Evolutionary conservation across 2,113 vertebrate genomes (phyloP), one percentile per base, ranked within the genome.

Genomic region (Montifringilla adamsi): DNA sequence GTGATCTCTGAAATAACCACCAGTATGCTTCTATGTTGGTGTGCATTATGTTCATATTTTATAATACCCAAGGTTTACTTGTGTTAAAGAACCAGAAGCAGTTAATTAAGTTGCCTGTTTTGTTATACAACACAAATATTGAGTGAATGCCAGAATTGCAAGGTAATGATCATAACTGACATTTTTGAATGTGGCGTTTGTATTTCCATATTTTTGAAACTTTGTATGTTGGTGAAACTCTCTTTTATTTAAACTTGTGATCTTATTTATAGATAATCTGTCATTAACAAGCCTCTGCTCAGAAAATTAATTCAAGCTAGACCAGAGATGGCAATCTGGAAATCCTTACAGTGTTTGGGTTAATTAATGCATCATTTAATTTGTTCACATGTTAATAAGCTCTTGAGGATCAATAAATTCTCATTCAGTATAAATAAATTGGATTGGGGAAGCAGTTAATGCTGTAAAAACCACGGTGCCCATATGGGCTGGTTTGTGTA

Each of bases 351-450:
- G 28, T 83, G 43, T 72, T 81, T 55, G 37, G 14, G 39, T 88
- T 90, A 89, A 96, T 93, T 83, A 94, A 91, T 35, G 63, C 49
- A 41, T 88, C 39, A 50, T 91, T 89, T 89, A 56, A 72, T 89
- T 87, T 95, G 16, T 90, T 89, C 88, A 70, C 59, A 66, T 87
- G 46, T 44, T 89, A 91, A 93, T 72, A 79, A 81, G 74, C 33
- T 96, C 52, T 78, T 81, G 52, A 95, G 26, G 67, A 91, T 80
- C 89, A 90, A 94, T 94, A 86, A 70, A 94, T 93, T 93, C 49
- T 89, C 50, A 62, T 93, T 88, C 39, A 50, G 69, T 59, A 86
- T 83, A 95, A 96, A 77, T 66, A 92, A 64, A 94, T 72, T 62
- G 43, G 63, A 59, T 35, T 66, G 79, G 39, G 30, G 33, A 89